phyloP scores from a whole-genome alignment of 2,888 invertebrate genomes.

The Capitulum mitella region DNA sequence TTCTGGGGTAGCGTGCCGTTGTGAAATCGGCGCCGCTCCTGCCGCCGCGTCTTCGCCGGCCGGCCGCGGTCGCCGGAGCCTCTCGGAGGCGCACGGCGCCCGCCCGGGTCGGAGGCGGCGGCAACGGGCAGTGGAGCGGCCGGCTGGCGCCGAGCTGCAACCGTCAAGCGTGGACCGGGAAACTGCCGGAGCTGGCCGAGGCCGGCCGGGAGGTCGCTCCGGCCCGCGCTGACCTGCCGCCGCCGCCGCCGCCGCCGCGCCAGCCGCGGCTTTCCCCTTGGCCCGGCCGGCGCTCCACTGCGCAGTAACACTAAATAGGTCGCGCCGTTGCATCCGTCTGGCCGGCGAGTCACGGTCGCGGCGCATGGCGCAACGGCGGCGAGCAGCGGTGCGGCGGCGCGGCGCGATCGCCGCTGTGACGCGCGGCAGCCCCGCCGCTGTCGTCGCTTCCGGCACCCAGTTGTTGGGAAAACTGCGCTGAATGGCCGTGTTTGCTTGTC shows the following conservation, averaged over 20 bases:
- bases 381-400: neutral
- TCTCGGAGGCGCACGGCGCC: too few species aligned
- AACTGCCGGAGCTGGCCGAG: too few species aligned
- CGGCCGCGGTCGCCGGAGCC: too few species aligned
- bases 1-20: too few species aligned
- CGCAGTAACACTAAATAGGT: neutral
- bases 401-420: neutral
- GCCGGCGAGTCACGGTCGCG: neutral
- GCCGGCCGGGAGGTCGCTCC: too few species aligned
- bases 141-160: too few species aligned
- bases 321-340: constrained; percentile 3
- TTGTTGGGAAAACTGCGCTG: too few species aligned
- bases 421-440: neutral
- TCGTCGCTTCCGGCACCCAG: neutral
- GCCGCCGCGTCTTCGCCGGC: neutral
- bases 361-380: constrained; percentile 11
- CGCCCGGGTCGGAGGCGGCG: too few species aligned
- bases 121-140: too few species aligned
- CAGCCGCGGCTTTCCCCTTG: neutral
- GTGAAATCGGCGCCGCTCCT: neutral
- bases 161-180: too few species aligned
- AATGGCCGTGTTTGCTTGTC: too few species aligned
- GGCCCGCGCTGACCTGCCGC: neutral
- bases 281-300: neutral
- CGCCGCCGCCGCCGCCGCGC: neutral